These are phyloP conservation scores for Grapholita molesta DNA, from an alignment of 1,140 invertebrate genomes.

Conservation along the genomic window DNA sequence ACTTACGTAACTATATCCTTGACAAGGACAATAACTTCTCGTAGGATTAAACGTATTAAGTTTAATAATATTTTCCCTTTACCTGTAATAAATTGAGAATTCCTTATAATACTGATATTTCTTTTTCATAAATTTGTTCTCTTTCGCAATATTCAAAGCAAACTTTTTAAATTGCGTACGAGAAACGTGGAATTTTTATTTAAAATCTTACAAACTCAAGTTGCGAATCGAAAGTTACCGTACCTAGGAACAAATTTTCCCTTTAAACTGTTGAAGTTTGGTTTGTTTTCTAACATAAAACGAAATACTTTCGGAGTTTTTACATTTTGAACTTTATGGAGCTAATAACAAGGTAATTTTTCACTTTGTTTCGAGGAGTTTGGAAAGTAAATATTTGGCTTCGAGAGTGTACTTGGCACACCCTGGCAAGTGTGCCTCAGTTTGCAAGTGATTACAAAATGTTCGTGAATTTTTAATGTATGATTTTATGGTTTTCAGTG, in stretches of 20 bases:
- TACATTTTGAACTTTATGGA: not conserved
- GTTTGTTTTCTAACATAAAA: not conserved
- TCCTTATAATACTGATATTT: not conserved
- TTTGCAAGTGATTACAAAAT: not conserved
- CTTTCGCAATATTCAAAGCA: not conserved
- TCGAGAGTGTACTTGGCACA: not conserved
- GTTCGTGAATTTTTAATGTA: not conserved
- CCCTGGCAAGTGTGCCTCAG: not conserved
- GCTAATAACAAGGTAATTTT: not conserved
- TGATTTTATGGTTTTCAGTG: not conserved
- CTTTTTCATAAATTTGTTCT: not conserved
- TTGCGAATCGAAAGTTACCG: not conserved
- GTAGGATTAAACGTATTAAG: too few species aligned
- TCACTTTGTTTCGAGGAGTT: not conserved
- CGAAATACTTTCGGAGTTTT: not conserved
- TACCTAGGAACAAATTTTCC: not conserved
- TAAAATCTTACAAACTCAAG: not conserved
- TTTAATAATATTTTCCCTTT: not conserved
- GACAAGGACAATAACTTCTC: too few species aligned
- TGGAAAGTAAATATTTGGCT: not conserved
- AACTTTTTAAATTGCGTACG: not conserved
- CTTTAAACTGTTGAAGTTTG: not conserved
- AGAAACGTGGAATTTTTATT: not conserved
- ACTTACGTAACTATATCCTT: too few species aligned
- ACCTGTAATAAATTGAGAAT: not conserved